Base-by-base conservation (phyloP, 2,888 invertebrate genomes). In the Cheilosia pagana region DNA sequence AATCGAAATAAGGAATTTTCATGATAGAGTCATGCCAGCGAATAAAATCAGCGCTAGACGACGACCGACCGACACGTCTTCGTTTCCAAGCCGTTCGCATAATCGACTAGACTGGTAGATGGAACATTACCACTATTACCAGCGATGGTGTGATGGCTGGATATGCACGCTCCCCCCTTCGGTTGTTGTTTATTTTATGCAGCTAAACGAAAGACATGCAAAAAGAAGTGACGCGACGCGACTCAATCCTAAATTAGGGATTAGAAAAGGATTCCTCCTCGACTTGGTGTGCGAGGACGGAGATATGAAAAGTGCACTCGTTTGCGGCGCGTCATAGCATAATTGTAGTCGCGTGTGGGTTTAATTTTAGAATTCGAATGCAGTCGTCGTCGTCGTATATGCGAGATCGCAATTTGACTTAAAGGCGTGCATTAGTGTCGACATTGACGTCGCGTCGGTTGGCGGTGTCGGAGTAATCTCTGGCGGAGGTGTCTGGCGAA, bases 1-100 rank as follows among this genome's bases (percentile, higher is more conserved):
- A 57, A 35, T 41, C 14, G 16, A 21, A 52, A 55, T 25, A 48
- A 31, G 63, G 53, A 63, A 74, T 63, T 55, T 45, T 55, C 59
- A 57, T 63, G 77, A 77, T 77, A 63, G 68, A 76, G 77, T 77
- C 77, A 70, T 70, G 77, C 70, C 77, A 55, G 53, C 68, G 77
- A 60, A 70, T 60, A 59, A 35, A 63, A 59, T 45, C 55, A 45
- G 45, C 53, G 41, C 45, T 53, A 28, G 25, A 28, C 25, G 23
- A 23, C 23, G 23, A 23, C 23, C 4, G n/a, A n/a, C 19, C 31
- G 53, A 67, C 67, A 74, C 31, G 52, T 53, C 63, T 53, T 53
- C n/a, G 63, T 43, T 52, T 43, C 39, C 48, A 53, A 19, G 43
- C 21, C 14, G 50, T 14, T 19, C 8, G 16, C 8, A 19, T 3